Percentiles rank a stretch among this genome's conserved stretches.
Evolutionary conservation across 2,797 vertebrate genomes (phyloP).

Genomic region (Sebastes kiyomatsui): DNA sequence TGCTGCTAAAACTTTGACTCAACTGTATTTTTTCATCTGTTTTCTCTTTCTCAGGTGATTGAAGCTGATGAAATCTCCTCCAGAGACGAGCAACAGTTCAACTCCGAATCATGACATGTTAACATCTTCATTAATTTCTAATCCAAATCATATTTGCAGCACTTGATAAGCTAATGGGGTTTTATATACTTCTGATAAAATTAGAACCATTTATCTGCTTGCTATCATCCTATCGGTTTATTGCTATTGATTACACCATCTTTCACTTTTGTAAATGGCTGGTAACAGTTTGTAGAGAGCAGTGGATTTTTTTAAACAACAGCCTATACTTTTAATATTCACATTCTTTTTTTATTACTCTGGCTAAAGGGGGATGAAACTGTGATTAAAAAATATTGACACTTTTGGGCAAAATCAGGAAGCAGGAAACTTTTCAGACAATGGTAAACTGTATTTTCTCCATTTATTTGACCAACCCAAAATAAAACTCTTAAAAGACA

Average conservation of each 20-base stretch:
- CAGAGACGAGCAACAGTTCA: not conserved
- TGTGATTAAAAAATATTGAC: not conserved
- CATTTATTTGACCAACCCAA: slow-evolving; percentile 52
- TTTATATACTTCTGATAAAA: not conserved
- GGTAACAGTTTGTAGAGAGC: not conserved
- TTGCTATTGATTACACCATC: not conserved
- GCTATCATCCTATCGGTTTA: not conserved
- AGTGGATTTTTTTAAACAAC: not conserved
- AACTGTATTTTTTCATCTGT: not conserved
- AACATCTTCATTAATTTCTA: not conserved
- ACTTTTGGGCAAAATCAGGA: not conserved
- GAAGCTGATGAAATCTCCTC: not conserved
- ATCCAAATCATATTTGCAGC: not conserved
- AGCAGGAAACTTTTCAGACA: slow-evolving; percentile 5
- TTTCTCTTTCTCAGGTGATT: slow-evolving; percentile 8
- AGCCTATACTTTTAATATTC: not conserved
- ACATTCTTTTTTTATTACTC: not conserved
- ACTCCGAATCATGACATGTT: not conserved
- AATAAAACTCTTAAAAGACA: slow-evolving; percentile 37
- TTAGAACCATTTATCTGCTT: slow-evolving; percentile 3
- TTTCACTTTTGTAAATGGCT: not conserved
- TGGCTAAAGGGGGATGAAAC: not conserved
- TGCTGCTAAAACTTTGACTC: not conserved
- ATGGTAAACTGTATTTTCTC: not conserved
- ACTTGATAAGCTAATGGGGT: not conserved